A percentile compares a stretch with the other conserved stretches of the same genome.
Conservation (phyloP, 1,140 invertebrate genomes). For the Hyles vespertilio region DNA sequence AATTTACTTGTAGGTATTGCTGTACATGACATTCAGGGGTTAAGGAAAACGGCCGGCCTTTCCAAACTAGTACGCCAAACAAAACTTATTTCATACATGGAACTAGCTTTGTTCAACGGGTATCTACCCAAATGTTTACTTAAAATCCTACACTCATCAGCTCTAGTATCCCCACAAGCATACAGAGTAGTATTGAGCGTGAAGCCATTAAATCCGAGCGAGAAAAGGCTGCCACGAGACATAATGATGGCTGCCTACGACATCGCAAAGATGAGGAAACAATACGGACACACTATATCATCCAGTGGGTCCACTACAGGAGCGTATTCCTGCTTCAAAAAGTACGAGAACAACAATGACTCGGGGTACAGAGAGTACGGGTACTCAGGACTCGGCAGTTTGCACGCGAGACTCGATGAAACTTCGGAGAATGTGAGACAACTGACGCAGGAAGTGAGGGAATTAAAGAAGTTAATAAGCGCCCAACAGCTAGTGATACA, state of each 20-base stretch:
- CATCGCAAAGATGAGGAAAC: conserved; percentile 83
- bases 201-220: conserved; percentile 86
- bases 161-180: conserved; percentile 84
- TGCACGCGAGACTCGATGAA: conserved; percentile 79
- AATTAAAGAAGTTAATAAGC: conserved; percentile 78
- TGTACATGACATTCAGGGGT: conserved; percentile 81
- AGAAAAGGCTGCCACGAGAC: conserved; percentile 85
- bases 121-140: conserved; percentile 81
- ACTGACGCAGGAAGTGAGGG: conserved; percentile 78
- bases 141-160: conserved; percentile 83
- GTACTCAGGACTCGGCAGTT: conserved; percentile 72
- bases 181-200: conserved; percentile 87
- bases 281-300: conserved; percentile 80
- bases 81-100: conserved; percentile 81
- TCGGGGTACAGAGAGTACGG: conserved; percentile 72
- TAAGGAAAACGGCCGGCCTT: conserved; percentile 81
- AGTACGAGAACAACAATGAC: conserved; percentile 79
- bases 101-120: conserved; percentile 79
- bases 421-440: conserved; percentile 78
- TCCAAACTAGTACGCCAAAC: conserved; percentile 82
- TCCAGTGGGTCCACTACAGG: conserved; percentile 77
- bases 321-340: conserved; percentile 78
- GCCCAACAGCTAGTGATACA: conserved; percentile 70
- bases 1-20: conserved; percentile 83
- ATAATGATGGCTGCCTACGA: conserved; percentile 85